Base-by-base conservation (phyloP, 2,797 vertebrate species). In the Karalla daura region DNA sequence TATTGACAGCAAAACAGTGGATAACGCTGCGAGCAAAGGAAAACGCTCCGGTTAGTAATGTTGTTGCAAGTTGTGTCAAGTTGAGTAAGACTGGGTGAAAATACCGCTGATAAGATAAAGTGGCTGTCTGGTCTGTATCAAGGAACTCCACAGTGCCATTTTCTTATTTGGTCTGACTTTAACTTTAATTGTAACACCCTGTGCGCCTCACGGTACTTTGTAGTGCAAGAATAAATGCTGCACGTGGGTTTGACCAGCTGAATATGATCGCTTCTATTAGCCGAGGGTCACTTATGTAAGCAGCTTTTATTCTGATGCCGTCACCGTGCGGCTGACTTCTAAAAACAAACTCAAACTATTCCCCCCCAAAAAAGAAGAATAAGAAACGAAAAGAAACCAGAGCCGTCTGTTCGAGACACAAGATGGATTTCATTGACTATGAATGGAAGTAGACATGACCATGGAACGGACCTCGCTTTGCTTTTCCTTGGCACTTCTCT, bases 101-200 rank as follows among this genome's bases (percentile, higher is more conserved):
- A 27, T 37, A 28, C 30, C 3, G 25, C 40, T 41, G 81, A 88
- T 84, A 72, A 86, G 86, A 89, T 87, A 87, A 80, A 30, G 40
- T 8, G 3, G 18, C 35, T n/a, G 36, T 76, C 86, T 88, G 86
- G 44, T 77, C 23, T 63, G 12, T 79, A 59, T 89, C 64, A 43
- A 63, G 51, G 47, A 71, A 59, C 24, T 56, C 37, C 23, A n/a
- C 5, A 7, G 14, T 55, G 70, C 63, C 76, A 60, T 20, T 50
- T n/a, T n/a, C n/a, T n/a, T n/a, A n/a, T n/a, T n/a, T n/a, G n/a
- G n/a, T n/a, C n/a, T n/a, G n/a, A n/a, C n/a, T n/a, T n/a, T n/a
- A n/a, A n/a, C 18, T 24, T 15, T 7, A 63, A 44, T 45, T 18
- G 28, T 13, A 21, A 30, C 18, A 58, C 0, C 2, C 37, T 8